Conservation (phyloP, 64 coral and sea anemone genomes). For the Cladopsammia gracilis region DNA sequence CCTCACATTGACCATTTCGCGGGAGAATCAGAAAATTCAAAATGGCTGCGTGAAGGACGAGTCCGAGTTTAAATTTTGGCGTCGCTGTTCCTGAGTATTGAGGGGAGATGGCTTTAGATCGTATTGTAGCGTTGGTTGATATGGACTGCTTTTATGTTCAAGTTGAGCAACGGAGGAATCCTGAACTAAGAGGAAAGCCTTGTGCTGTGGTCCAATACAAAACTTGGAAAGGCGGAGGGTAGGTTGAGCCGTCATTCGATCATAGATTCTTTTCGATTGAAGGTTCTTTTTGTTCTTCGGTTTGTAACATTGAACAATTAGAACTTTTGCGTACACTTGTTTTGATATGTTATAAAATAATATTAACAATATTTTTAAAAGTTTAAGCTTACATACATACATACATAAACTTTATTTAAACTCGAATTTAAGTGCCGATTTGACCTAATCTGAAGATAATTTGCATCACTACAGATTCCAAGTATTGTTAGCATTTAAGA, state of each 20-base stretch:
- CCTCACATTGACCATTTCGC: not conserved
- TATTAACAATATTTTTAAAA: no score
- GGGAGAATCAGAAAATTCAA: constrained; percentile 19
- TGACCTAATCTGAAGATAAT: no score
- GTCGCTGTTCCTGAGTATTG: not conserved
- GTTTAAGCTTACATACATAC: no score
- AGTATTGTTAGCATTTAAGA: no score
- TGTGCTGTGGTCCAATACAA: constrained; percentile 99
- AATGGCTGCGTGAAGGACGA: not conserved
- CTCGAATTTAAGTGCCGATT: no score
- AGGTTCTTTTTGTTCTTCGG: not conserved
- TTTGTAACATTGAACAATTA: not conserved
- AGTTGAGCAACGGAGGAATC: constrained; percentile 89
- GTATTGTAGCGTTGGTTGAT: constrained; percentile 87
- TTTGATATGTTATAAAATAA: not conserved
- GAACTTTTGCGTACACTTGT: no score
- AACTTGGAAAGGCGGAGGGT: constrained; percentile 98
- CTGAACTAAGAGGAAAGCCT: constrained; percentile 85
- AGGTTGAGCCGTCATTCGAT: not conserved
- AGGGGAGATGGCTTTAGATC: constrained; percentile 69
- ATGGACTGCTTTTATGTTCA: constrained; percentile 99
- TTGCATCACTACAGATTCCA: no score
- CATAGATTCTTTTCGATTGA: not conserved
- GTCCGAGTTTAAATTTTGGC: not conserved
- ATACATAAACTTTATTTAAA: no score